Base-by-base conservation (phyloP, 2,888 invertebrate genomes). In the Apamea epomidion region DNA sequence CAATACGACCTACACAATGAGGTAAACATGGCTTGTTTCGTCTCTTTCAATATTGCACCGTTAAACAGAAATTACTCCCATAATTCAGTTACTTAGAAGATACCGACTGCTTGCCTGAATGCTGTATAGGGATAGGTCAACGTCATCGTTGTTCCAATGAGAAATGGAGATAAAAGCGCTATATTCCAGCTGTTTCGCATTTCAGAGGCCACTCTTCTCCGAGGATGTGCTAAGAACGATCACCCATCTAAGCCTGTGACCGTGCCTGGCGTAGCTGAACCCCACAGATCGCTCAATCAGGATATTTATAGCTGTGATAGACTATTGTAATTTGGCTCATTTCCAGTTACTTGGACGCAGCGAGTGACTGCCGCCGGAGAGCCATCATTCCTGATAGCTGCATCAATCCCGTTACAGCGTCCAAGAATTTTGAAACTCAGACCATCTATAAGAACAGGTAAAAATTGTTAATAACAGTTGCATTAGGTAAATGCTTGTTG, bases 371-470 rank as follows among this genome's bases (percentile, higher is more conserved):
- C 80, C 93, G 97, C 2, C 92, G 97, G 0, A 93, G 93, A 6
- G 94, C 97, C 68, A 96, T 97, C 75, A 88, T 97, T 0, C 97
- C 97, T 0, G 91, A 93, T 70, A 90, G 87, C 74, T 93, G 95
- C 87, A 88, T 84, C 7, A 96, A 96, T 78, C 96, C 96, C 0
- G 96, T 96, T 58, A 95, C 96, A 0, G 85, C 94, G 0, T 95
- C 94, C n/a, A 95, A 93, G 90, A 90, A 93, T 81, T 97, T 97
- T 82, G 97, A 97, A 83, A 90, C 92, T 0, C 92, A 93, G 42
- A 97, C 97, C 0, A 82, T 97, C n/a, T 97, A 97, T 81, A 97
- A 96, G 71, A 96, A 95, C 93, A 97, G 97, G 97, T 96, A 78
- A 18, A 76, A 65, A 21, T 48, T 1, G 4, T 16, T 21, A 6